A percentile compares a stretch with the other conserved stretches of the same genome.
phyloP scores from a whole-genome alignment of 64 coral and sea anemone species.

The Astreopora myriophthalma region DNA sequence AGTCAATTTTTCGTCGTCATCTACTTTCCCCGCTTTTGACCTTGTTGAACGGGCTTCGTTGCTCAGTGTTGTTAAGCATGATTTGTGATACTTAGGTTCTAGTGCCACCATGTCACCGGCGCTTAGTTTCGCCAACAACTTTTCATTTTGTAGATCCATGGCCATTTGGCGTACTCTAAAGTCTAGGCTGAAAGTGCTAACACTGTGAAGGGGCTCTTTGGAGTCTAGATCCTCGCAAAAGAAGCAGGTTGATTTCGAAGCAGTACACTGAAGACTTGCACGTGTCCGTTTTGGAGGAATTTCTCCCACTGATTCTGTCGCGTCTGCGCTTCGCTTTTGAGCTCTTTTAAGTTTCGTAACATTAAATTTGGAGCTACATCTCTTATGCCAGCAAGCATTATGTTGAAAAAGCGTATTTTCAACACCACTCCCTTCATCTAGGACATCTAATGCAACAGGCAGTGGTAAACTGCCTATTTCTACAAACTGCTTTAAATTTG shows the following conservation, averaged over 20 bases:
- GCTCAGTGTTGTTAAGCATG: conserved; percentile 53
- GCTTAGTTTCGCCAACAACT: conserved; percentile 73
- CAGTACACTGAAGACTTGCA: conserved; percentile 18
- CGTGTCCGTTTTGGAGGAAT: conserved; percentile 48
- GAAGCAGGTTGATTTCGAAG: conserved; percentile 44
- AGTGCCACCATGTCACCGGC: conserved; percentile 66
- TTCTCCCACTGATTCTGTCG: neutral
- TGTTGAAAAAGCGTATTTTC: conserved; percentile 28
- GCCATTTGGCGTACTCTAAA: conserved; percentile 45
- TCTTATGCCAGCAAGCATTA: conserved; percentile 69
- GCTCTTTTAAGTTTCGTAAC: conserved; percentile 58
- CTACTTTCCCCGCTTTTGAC: neutral
- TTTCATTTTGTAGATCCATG: conserved; percentile 38
- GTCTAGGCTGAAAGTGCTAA: conserved; percentile 53
- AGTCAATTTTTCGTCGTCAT: conserved; percentile 19
- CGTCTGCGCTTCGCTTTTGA: conserved; percentile 36
- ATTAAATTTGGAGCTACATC: conserved; percentile 61
- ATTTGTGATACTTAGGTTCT: conserved; percentile 71
- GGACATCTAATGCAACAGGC: neutral
- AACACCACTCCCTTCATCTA: conserved; percentile 54
- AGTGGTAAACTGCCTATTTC: conserved; percentile 50
- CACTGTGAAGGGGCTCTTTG: conserved; percentile 65
- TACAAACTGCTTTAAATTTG: conserved; percentile 31
- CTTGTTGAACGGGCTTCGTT: conserved; percentile 26
- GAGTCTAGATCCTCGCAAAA: conserved; percentile 39